Base-by-base conservation (phyloP, 2,888 invertebrate species). In the Mythimna pallens region DNA sequence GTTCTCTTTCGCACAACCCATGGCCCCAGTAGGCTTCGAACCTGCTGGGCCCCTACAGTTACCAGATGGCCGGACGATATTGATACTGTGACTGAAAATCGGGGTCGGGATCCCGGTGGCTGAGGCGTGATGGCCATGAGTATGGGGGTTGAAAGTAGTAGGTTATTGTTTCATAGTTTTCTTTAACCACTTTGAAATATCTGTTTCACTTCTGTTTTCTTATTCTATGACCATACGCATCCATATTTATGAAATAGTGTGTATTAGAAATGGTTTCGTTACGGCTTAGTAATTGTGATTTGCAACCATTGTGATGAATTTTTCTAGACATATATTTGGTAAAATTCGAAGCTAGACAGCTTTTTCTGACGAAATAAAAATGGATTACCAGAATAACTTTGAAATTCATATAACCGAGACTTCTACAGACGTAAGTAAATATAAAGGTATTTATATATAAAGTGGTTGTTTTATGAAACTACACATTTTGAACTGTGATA, bases 201-300 rank as follows among this genome's bases (percentile, higher is more conserved):
- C 36, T 36, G 36, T 36, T 36, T 36, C 25, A 1, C 10, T 20
- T 74, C 70, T 77, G 6, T 70, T 61, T 70, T 55, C 40, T 25
- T 70, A 12, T 17, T 75, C 78, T 70, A 10, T 78, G 40, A 62
- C 12, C n/a, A 78, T 12, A 52, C 47, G 47, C 22, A 75, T 84
- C 68, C 66, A 82, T 72, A 81, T 77, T 74, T 81, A 84, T 84
- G 62, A 57, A 73, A 65, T 67, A 47, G 67, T 80, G 47, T 74
- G 67, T 81, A 71, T 80, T 69, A 72, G 70, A 67, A 82, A 78
- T 72, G 52, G 62, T 72, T 73, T 82, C 50, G 40, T 78, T 63
- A 63, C 54, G 59, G 68, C 64, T 65, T 74, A 65, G 52, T 75
- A 63, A 82, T 65, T 73, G 67, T 59, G 61, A 79, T 70, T 79